Conservation (phyloP, 2,888 invertebrate genomes). For the Auanema sp. region DNA sequence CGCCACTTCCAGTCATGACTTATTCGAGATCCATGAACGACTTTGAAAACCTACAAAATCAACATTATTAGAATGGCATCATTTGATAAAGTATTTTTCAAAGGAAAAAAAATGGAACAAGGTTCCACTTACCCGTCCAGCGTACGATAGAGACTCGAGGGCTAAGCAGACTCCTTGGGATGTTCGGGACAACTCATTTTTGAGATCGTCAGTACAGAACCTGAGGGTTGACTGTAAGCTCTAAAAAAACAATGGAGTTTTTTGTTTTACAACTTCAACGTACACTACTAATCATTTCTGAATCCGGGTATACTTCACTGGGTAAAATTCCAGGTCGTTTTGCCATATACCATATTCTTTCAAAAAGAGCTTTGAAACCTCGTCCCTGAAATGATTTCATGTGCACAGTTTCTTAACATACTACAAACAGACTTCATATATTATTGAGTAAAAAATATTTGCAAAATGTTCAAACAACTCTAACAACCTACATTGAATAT, state of each 20-base stretch:
- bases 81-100: background rate
- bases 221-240: slow-evolving; percentile 31
- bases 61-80: background rate
- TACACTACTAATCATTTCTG: slow-evolving; percentile 26
- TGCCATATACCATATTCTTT: slow-evolving; percentile 26
- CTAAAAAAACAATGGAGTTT: slow-evolving; percentile 8
- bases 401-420: background rate
- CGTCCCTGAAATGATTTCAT: slow-evolving; percentile 27
- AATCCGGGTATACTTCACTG: slow-evolving; percentile 29
- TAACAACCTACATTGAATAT: slow-evolving; percentile 25
- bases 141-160: slow-evolving; percentile 20
- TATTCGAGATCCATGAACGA: slow-evolving; percentile 38
- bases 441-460: background rate
- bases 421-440: background rate
- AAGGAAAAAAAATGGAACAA: background rate
- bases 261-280: slow-evolving; percentile 1
- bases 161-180: slow-evolving; percentile 32
- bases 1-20: slow-evolving; percentile 43
- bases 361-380: slow-evolving; percentile 30
- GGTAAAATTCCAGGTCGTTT: slow-evolving; percentile 23
- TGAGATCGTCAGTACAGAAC: slow-evolving; percentile 39
- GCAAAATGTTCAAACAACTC: background rate
- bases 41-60: slow-evolving; percentile 28
- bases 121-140: slow-evolving; percentile 9
- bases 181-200: slow-evolving; percentile 36